Conservation (phyloP, 2,113 vertebrate genomes). For the Cyanoramphus novaezelandiae region DNA sequence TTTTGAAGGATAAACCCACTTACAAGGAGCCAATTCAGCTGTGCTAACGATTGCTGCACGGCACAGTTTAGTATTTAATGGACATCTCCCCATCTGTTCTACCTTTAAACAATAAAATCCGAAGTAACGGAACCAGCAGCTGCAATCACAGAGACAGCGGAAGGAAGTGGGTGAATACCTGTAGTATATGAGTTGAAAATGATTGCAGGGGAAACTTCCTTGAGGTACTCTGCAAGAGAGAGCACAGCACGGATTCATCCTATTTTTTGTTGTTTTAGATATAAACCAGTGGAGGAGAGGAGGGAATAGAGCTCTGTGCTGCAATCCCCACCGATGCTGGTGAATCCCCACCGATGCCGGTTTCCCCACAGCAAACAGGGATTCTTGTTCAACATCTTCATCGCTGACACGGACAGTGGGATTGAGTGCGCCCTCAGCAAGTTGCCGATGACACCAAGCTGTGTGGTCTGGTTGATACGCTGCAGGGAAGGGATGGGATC, state of each 20-base stretch:
- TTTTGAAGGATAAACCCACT: not conserved
- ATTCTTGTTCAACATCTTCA: not conserved
- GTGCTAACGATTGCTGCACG: not conserved
- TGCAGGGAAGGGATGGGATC: no score
- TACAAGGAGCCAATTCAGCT: conserved; percentile 13
- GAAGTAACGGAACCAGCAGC: not conserved
- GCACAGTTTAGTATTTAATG: conserved; percentile 39
- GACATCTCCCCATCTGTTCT: conserved; percentile 51
- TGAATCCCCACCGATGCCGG: not conserved
- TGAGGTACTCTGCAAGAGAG: not conserved
- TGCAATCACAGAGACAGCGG: not conserved
- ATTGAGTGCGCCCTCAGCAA: no score
- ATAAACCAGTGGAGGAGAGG: not conserved
- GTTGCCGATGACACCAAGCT: no score
- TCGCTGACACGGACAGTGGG: no score
- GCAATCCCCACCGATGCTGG: not conserved
- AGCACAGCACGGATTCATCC: not conserved
- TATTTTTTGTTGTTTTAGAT: not conserved
- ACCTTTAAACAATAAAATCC: conserved; percentile 48
- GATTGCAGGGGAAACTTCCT: not conserved
- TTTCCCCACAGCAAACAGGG: not conserved
- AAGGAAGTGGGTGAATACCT: not conserved
- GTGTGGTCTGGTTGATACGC: no score
- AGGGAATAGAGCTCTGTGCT: not conserved
- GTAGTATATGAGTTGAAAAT: not conserved